These are phyloP conservation scores for Geothlypis trichas DNA, from an alignment of 2,113 vertebrate genomes.

Conservation along the genomic window DNA sequence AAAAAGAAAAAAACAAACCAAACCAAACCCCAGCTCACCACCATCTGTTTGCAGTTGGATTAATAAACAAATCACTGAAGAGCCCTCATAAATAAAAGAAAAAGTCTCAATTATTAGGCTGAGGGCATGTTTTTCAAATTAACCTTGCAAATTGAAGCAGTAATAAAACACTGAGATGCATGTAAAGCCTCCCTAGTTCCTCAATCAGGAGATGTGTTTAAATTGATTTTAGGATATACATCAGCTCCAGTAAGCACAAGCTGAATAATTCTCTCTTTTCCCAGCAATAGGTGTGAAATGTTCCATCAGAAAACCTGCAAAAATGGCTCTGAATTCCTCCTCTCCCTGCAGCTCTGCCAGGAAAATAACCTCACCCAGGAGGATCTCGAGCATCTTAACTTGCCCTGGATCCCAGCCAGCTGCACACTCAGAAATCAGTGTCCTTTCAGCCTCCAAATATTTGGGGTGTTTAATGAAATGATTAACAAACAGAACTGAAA, in stretches of 20 bases:
- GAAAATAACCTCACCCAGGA: background rate
- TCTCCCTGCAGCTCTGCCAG: background rate
- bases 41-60: conserved; percentile 3
- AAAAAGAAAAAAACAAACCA: background rate
- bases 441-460: background rate
- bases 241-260: background rate
- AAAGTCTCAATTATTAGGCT: background rate
- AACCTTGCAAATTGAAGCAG: conserved; percentile 4
- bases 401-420: background rate
- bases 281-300: background rate
- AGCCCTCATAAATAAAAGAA: background rate
- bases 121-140: conserved; percentile 28
- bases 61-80: conserved; percentile 14
- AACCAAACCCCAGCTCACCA: background rate
- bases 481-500: background rate
- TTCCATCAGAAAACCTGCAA: background rate
- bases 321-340: background rate
- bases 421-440: background rate
- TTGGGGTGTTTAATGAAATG: background rate
- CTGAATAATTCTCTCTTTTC: background rate
- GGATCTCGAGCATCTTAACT: background rate
- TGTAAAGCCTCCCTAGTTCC: background rate
- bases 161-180: background rate
- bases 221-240: background rate
- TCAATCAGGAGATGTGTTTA: background rate